A percentile compares a stretch with the other conserved stretches of the same genome.
Conservation (phyloP, 2,888 invertebrate genomes). For the Phaonia tiefii region DNA sequence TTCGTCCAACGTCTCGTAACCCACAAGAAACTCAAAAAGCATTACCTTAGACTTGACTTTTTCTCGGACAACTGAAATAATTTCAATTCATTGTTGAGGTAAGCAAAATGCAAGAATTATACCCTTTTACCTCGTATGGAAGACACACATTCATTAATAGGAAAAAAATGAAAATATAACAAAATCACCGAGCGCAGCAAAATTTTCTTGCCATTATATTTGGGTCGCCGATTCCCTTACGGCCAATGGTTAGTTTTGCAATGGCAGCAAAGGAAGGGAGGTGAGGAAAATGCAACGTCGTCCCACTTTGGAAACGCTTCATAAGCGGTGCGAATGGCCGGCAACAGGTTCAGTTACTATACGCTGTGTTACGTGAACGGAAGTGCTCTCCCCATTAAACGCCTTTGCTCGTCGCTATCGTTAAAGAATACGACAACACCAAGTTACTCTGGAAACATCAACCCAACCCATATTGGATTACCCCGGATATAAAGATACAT, state of each 20-base stretch:
- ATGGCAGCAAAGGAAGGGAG: slow-evolving; percentile 34
- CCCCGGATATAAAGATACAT: not conserved
- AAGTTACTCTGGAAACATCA: too few relatives aligned
- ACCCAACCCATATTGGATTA: slow-evolving; percentile 51
- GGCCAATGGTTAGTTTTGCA: slow-evolving; percentile 4
- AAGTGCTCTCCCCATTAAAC: slow-evolving; percentile 58
- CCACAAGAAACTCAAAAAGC: not conserved
- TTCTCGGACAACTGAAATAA: not conserved
- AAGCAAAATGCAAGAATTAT: slow-evolving; percentile 41
- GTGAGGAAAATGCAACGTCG: slow-evolving; percentile 70
- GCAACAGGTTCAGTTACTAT: slow-evolving; percentile 74
- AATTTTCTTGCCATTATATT: slow-evolving; percentile 51
- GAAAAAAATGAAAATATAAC: slow-evolving; percentile 15
- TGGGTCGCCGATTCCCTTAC: slow-evolving; percentile 44
- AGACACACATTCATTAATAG: slow-evolving; percentile 33
- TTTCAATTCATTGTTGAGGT: slow-evolving; percentile 12
- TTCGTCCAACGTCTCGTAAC: too few relatives aligned
- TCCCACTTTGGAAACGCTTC: slow-evolving; percentile 75
- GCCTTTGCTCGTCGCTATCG: not conserved
- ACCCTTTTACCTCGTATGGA: slow-evolving; percentile 9
- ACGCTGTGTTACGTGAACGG: slow-evolving; percentile 67
- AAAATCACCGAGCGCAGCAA: slow-evolving; percentile 23
- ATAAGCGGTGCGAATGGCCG: slow-evolving; percentile 70
- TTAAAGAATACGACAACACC: slow-evolving; percentile 5
- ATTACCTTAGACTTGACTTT: slow-evolving; percentile 31